Evolutionary conservation across 2,888 invertebrate species (phyloP), one percentile per base, ranked within the genome.

Genomic region (Brachyopa scutellaris): DNA sequence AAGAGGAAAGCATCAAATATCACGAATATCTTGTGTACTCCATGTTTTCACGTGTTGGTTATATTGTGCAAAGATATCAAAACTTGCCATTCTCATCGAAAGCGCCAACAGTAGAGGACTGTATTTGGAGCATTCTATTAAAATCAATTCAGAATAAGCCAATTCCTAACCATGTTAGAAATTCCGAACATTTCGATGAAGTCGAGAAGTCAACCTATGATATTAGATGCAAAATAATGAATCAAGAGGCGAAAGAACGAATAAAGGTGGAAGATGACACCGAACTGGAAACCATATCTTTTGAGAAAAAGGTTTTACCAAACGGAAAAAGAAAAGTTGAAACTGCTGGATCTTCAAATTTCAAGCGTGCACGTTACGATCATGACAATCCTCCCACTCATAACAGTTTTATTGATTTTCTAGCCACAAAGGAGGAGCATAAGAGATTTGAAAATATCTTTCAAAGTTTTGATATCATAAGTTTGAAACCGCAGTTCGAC

Each of bases 21-120:
- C 84, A 86, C 6, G 86, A 87, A 51, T 90, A 90, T 74, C 78
- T 90, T 0, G 87, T 89, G 1, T 90, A 90, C 69, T 88, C 90
- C 0, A 84, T 86, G 6, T 79, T 90, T 7, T 87, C 88, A n/a
- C 87, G 89, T 0, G 85, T 86, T 2, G 90, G 90, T 0, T 90
- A 88, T 31, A 89, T 89, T 51, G 86, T 90, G 0, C 87, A 87
- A 0, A 86, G 78, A 2, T 87, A 88, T 73, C 83, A 86, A 26
- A 87, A 87, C 74, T 13, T 42, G n/a, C 7, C 73, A 2, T 86
- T 84, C 23, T 67, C 73, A 11, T 6, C 45, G 9, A 42, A 51
- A 1, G 29, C 51, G 6, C 49, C 85, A 0, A 84, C 85, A 7
- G 86, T 53, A 5, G 84, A 84, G 4, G 87, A 88, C 67, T 90